phyloP scores from a whole-genome alignment of 2,888 invertebrate genomes.

The Clostera curtula region DNA sequence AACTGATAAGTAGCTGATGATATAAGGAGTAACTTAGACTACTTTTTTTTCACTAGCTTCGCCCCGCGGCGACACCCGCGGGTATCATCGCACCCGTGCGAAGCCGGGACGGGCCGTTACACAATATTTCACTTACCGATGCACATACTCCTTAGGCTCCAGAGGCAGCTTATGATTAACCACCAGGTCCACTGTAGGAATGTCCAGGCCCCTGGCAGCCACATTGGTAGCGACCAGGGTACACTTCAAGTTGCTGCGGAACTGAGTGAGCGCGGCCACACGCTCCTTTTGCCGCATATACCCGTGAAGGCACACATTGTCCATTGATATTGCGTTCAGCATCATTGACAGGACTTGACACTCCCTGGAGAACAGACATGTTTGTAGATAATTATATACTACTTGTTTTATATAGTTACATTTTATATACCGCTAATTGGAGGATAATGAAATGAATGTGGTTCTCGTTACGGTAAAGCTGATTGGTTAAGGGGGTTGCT shows the following conservation, averaged over 20 bases:
- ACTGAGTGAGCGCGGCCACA: constrained; percentile 87
- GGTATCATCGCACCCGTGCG: too few species aligned
- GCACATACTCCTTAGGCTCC: constrained; percentile 95
- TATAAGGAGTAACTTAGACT: too few species aligned
- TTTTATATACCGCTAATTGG: too few species aligned
- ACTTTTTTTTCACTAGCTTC: too few species aligned
- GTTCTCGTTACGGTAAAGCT: too few species aligned
- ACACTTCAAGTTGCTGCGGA: constrained; percentile 90
- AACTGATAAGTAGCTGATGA: too few species aligned
- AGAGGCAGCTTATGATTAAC: constrained; percentile 96
- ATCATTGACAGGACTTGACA: constrained; percentile 94
- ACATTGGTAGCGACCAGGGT: constrained; percentile 98
- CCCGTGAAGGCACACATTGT: constrained; percentile 93
- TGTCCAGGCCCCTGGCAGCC: constrained; percentile 96
- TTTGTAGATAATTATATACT: too few species aligned
- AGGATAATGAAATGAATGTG: too few species aligned
- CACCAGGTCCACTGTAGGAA: constrained; percentile 95
- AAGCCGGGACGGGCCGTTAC: too few species aligned
- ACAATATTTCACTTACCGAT: constrained; percentile 72
- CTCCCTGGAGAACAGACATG: constrained; percentile 77
- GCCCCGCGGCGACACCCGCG: too few species aligned
- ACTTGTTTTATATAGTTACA: too few species aligned
- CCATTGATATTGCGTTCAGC: constrained; percentile 89
- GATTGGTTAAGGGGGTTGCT: too few species aligned
- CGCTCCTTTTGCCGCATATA: constrained; percentile 93